phyloP scores from a whole-genome alignment of 2,797 vertebrate genomes.

The Molossus alvarezi region DNA sequence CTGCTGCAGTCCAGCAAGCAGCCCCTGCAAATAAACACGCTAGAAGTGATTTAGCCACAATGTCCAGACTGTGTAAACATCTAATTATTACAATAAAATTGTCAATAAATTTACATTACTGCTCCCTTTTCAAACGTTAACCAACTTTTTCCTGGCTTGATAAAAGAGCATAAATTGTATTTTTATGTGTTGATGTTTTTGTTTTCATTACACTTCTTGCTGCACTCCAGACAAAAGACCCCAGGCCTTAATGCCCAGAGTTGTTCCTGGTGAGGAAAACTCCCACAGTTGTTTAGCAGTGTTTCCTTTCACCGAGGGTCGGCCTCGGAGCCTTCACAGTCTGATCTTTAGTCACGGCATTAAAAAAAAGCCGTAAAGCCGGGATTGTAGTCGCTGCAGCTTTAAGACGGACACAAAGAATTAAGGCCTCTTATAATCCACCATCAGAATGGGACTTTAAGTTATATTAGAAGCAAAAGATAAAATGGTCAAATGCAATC shows the following conservation, averaged over 20 bases:
- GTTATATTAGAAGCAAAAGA: constrained; percentile 82
- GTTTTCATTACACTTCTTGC: constrained; percentile 88
- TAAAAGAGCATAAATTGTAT: constrained; percentile 90
- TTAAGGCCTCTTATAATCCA: constrained; percentile 76
- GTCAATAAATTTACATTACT: constrained; percentile 92
- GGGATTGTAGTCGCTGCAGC: constrained; percentile 69
- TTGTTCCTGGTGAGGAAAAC: constrained; percentile 87
- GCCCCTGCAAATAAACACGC: constrained; percentile 90
- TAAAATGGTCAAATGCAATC: constrained; percentile 76
- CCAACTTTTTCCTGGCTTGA: constrained; percentile 90
- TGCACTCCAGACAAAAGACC: constrained; percentile 88
- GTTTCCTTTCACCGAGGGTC: constrained; percentile 83
- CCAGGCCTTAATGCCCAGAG: constrained; percentile 81
- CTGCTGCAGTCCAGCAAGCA: constrained; percentile 87
- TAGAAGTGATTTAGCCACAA: constrained; percentile 91
- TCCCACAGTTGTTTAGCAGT: constrained; percentile 86
- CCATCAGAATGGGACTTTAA: constrained; percentile 77
- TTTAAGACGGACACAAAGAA: constrained; percentile 80
- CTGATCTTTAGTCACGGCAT: constrained; percentile 82
- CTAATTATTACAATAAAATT: constrained; percentile 92
- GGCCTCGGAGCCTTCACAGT: constrained; percentile 72
- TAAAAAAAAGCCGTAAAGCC: constrained; percentile 68
- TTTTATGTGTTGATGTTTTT: constrained; percentile 88
- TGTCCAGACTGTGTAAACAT: constrained; percentile 92
- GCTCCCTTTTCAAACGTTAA: constrained; percentile 91